Base-by-base conservation (phyloP, 2,113 vertebrate species). In the Rhinolophus sinicus region DNA sequence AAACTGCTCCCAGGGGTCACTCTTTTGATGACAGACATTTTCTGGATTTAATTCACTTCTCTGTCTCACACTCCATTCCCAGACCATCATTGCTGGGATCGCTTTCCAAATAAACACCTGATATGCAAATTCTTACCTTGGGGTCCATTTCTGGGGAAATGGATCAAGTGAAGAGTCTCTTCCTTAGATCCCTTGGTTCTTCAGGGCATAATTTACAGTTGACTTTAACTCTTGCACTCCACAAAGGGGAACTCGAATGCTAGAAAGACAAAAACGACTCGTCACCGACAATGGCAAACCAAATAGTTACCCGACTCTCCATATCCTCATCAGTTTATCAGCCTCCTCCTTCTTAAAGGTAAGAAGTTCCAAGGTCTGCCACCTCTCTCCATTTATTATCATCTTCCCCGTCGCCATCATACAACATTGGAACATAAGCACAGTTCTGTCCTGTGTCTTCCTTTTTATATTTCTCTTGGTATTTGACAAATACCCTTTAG, bases 371-470 rank as follows among this genome's bases (percentile, higher is more conserved):
- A 54, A 16, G 33, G 6, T 14, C 16, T 8, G 18, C 40, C 6
- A 38, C 1, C 6, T 16, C 60, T 62, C 3, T 35, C 60, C 30
- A 6, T 69, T 38, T 54, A 54, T 54, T 54, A 54, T 54, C 5
- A 54, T 6, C 52, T 14, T 62, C 13, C 33, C 15, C 4, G 54
- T 7, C 11, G 33, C 11, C 24, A 67, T 11, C 13, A 50, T 5
- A 54, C 30, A 56, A 6, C 35, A 24, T 10, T 30, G n/a, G 18
- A 60, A 11, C 83, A 87, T 8, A 58, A 30, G 16, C 81, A 62
- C 8, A 28, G 13, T 28, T 24, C 5, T 19, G 6, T 9, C 33
- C 8, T 2, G 5, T 4, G 8, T 35, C n/a, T 28, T n/a, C 13
- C 5, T 73, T 69, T 47, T 44, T 38, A 44, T 8, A 35, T 56